phyloP scores from a whole-genome alignment of 53 echinoderm and acorn worm genomes.

The Henricia sp. region DNA sequence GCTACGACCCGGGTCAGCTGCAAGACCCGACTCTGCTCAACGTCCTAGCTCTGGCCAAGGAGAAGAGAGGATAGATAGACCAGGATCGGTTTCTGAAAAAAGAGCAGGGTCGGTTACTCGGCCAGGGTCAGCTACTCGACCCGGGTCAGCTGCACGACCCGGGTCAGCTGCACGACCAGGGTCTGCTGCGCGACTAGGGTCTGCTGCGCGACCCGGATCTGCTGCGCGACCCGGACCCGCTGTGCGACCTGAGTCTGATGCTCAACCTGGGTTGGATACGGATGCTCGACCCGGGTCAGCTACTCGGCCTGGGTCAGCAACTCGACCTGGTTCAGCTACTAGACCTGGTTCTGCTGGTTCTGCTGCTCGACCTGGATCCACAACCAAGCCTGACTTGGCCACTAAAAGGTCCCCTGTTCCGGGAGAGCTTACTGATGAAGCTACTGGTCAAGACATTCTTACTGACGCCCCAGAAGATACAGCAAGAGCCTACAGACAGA shows the following conservation, averaged over 20 bases:
- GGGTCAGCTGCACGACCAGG: slow-evolving; percentile 15
- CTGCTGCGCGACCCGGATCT: slow-evolving; percentile 61
- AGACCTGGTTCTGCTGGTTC: slow-evolving; percentile 69
- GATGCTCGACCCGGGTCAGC: slow-evolving; percentile 64
- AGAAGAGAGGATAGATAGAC: no score
- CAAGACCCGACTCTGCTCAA: not conserved
- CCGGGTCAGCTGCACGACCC: slow-evolving; percentile 31
- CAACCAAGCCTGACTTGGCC: not conserved
- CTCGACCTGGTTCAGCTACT: slow-evolving; percentile 19
- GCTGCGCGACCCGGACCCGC: slow-evolving; percentile 36
- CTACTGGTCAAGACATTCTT: not conserved
- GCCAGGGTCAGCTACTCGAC: slow-evolving; percentile 23
- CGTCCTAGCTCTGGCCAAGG: slow-evolving; percentile 24
- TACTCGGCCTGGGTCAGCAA: slow-evolving; percentile 51
- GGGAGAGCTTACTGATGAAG: not conserved
- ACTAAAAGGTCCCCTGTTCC: slow-evolving; percentile 18
- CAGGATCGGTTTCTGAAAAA: slow-evolving; percentile 42
- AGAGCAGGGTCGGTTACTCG: slow-evolving; percentile 1
- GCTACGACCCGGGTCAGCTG: slow-evolving; percentile 39
- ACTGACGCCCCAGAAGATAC: not conserved
- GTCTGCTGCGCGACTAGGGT: slow-evolving; percentile 25
- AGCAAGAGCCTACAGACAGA: not conserved
- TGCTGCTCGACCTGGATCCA: slow-evolving; percentile 47
- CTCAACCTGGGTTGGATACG: slow-evolving; percentile 29
- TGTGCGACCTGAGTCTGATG: not conserved